Percentiles rank a stretch among this genome's conserved stretches.
Evolutionary conservation across 2,888 invertebrate species (phyloP).

Genomic region (Electrophaes corylata): DNA sequence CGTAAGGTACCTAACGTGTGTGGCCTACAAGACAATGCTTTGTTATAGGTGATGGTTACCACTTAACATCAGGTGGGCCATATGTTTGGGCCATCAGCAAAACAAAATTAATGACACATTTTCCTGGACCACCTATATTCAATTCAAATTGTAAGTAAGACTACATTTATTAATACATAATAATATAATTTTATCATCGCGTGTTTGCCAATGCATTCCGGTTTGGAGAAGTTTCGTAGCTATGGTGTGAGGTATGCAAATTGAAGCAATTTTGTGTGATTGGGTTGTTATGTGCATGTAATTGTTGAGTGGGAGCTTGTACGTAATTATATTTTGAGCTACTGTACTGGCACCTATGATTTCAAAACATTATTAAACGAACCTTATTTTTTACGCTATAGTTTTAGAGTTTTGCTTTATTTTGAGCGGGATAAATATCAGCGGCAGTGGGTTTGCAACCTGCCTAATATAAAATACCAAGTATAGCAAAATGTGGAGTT

Average conservation of each 20-base stretch:
- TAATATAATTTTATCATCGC: conserved; percentile 22
- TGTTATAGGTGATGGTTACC: too few species aligned
- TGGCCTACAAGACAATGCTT: too few species aligned
- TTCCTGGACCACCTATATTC: conserved; percentile 5
- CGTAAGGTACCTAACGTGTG: too few species aligned
- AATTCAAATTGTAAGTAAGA: conserved; percentile 58
- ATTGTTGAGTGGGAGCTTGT: neutral
- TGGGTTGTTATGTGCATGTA: conserved; percentile 12
- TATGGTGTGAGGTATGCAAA: conserved; percentile 35
- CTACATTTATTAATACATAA: conserved; percentile 26
- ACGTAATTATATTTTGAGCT: neutral
- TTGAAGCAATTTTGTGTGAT: conserved; percentile 20
- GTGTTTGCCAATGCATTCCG: conserved; percentile 33
- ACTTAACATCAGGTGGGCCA: too few species aligned
- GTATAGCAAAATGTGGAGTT: too few species aligned
- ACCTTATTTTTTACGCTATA: neutral
- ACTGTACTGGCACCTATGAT: neutral
- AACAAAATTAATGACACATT: too few species aligned
- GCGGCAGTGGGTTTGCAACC: too few species aligned
- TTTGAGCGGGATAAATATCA: too few species aligned
- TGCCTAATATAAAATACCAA: too few species aligned
- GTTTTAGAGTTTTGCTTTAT: too few species aligned
- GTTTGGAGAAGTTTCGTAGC: conserved; percentile 31
- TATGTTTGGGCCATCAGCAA: too few species aligned
- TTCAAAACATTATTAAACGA: neutral